Evolutionary conservation across 1,140 invertebrate species (phyloP), one percentile per base, ranked within the genome.

Genomic region (Pseudomyrmex sp.): DNA sequence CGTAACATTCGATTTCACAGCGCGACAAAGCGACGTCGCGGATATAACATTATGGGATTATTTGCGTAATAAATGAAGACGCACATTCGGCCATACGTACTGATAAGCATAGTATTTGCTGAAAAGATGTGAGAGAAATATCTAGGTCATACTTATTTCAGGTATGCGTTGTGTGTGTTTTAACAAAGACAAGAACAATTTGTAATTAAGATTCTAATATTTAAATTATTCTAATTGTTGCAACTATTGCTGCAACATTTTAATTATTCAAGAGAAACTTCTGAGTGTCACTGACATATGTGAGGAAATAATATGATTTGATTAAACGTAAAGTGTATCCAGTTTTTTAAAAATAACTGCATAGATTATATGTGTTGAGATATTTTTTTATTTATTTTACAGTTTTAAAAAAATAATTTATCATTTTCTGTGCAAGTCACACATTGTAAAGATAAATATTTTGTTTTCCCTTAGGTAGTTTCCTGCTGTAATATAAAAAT

Each of bases 401-500:
- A 35, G 0, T 35, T 35, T 5, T 0, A 35, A 35, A 52, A 50
- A 2, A 52, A 52, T 20, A 26, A 23, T 4, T 12, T 26, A 26
- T 70, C 20, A 50, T 18, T 69, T 69, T 48, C 15, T 52, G 8
- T n/a, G 1, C 15, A 46, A 26, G 3, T 26, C 26, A 35, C 35
- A 61, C 20, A 52, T 44, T 10, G 2, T 23, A 20, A 20, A 48
- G 7, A 74, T 48, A 59, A 82, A 54, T 50, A 8, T n/a, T 46
- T n/a, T 15, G 7, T 75, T 5, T 83, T 13, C 86, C 2, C 10
- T 20, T 15, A 86, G 87, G 85, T 88, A 54, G 12, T n/a, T 59
- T 73, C 88, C 88, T 89, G 88, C 84, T 75, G 15, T 26, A 65
- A 69, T 35, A 35, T 26, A 65, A 65, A 65, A 69, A 23, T n/a